Conservation (phyloP, 1,140 invertebrate species). For the Temnothorax curvispinosus region DNA sequence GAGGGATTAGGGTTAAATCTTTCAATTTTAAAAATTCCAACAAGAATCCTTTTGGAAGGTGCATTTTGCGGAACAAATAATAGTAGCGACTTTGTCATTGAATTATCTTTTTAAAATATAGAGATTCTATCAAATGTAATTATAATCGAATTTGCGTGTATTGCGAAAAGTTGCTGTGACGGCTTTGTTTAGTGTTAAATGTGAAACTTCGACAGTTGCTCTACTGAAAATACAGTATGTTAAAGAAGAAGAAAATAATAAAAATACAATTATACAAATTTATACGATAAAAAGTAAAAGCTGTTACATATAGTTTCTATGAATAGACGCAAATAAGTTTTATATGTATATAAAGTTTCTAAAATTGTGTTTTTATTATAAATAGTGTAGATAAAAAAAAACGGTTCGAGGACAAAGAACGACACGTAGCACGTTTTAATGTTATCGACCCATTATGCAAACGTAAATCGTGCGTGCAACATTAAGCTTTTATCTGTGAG, state of each 20-base stretch:
- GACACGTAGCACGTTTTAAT: not conserved
- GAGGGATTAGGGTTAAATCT: too few species aligned
- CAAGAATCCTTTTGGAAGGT: not conserved
- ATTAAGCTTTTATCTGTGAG: slow-evolving; percentile 19
- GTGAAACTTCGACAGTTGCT: not conserved
- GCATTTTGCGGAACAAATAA: not conserved
- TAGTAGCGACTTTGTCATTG: not conserved
- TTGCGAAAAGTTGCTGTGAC: not conserved
- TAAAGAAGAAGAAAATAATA: not conserved
- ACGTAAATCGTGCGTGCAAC: slow-evolving; percentile 35
- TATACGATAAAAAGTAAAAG: not conserved
- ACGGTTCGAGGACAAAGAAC: not conserved
- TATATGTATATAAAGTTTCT: not conserved
- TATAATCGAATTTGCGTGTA: not conserved
- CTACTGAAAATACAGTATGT: not conserved
- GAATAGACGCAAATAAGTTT: not conserved
- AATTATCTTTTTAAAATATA: slow-evolving; percentile 1
- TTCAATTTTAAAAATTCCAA: not conserved
- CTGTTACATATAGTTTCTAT: not conserved
- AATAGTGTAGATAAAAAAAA: not conserved
- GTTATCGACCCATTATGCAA: slow-evolving; percentile 30
- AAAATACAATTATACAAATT: not conserved
- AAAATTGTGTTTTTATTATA: slow-evolving; percentile 1
- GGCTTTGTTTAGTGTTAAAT: not conserved
- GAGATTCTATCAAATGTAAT: not conserved